Base-by-base conservation (phyloP, 2,888 invertebrate genomes). In the Diplazon laetatorius region DNA sequence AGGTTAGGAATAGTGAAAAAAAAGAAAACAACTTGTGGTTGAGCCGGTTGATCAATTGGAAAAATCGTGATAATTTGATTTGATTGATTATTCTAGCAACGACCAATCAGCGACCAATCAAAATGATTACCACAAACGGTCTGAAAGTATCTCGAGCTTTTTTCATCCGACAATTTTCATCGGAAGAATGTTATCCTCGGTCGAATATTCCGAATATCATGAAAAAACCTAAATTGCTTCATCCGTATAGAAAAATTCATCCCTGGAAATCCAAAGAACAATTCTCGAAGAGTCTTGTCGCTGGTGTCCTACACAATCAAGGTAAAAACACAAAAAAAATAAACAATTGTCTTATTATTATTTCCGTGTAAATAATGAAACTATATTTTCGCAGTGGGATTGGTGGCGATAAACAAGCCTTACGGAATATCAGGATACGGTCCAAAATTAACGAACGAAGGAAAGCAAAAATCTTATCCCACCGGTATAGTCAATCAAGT, bases 401-500 rank as follows among this genome's bases (percentile, higher is more conserved):
- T 90, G 20, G 82, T 90, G 14, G 88, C 79, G 2, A 37, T 90
- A 37, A 90, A 89, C 75, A 90, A 90, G 80, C 90, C 90, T 0
- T 89, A 89, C 55, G 90, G 90, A n/a, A 85, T 90, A 72, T 68
- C 85, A n/a, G 46, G 75, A 6, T 1, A 1, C 35, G 4, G 35
- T 10, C 39, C 1, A 0, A 0, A 30, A 16, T 6, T 14, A 1
- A 14, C 0, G 20, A 14, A 8, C n/a, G 6, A 22, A 9, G 0
- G 8, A 60, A 8, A 8, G 0, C 6, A 16, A 9, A 35, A 55
- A 35, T n/a, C n/a, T 14, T n/a, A 5, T 8, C 30, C 20, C 1
- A 66, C 22, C 2, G 30, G 71, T 30, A 80, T 88, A 25, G 42
- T 80, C 1, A 68, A 83, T 52, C 14, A 65, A 20, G 78, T 77